Conservation (phyloP, 1,140 invertebrate species). For the Drosophila nasuta region DNA sequence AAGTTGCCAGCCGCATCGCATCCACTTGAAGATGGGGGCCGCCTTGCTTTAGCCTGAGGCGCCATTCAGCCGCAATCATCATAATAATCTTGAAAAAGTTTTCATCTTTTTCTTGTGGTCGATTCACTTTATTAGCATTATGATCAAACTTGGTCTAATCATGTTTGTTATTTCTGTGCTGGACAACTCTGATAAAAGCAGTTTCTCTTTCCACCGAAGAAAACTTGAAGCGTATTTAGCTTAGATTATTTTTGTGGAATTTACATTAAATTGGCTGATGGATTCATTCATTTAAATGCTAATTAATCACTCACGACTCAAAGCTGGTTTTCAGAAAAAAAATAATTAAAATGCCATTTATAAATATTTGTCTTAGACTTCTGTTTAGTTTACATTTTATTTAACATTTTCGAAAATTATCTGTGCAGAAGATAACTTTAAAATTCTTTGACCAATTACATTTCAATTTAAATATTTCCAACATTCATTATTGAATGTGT, state of each 20-base stretch:
- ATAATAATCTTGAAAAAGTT: constrained; percentile 57
- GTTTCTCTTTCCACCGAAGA: background rate
- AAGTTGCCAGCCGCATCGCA: constrained; percentile 63
- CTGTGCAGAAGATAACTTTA: too few relatives aligned
- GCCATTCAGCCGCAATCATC: constrained; percentile 57
- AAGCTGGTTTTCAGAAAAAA: background rate
- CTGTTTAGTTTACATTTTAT: too few relatives aligned
- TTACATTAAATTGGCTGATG: background rate
- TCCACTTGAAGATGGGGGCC: constrained; percentile 8
- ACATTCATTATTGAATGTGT: too few relatives aligned
- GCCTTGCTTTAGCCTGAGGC: constrained; percentile 30
- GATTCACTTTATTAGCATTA: constrained; percentile 51
- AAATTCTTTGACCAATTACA: too few relatives aligned
- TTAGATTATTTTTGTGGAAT: background rate
- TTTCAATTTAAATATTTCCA: too few relatives aligned
- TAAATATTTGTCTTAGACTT: too few relatives aligned
- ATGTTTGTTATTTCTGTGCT: constrained; percentile 8
- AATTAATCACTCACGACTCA: background rate
- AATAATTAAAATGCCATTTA: background rate
- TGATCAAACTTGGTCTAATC: constrained; percentile 46
- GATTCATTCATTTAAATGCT: background rate
- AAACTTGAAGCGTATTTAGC: background rate
- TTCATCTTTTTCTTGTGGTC: constrained; percentile 42
- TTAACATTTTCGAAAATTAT: too few relatives aligned
- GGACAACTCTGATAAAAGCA: background rate